Base-by-base conservation (phyloP, 2,888 invertebrate species). In the Tachina fera region DNA sequence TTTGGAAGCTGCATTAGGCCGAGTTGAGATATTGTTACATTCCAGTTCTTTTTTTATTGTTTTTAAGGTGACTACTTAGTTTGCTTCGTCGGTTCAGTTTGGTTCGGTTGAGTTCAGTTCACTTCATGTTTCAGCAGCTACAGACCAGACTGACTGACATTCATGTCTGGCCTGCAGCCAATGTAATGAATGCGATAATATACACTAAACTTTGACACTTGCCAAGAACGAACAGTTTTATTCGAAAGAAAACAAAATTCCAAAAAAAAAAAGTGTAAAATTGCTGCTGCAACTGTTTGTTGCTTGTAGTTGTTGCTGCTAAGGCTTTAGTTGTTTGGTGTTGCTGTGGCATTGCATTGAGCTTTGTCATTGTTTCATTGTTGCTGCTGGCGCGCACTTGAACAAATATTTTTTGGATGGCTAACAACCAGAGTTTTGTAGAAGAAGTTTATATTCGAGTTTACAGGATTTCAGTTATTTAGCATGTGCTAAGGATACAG, bases 111-210 rank as follows among this genome's bases (percentile, higher is more conserved):
- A 56, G 79, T 83, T 83, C 78, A 76, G 86, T 82, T 85, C 82
- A 78, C 58, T 76, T 76, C 31, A 76, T 56, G 70, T 45, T 65
- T 58, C 60, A 9, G 39, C 60, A 9, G 39, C 65, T 67, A 49
- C 86, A 83, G 65, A 83, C 86, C 83, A 86, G 86, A 80, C 86
- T 83, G 86, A 80, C 86, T 86, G 86, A 86, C 86, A 83, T 86
- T 86, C 76, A 76, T 83, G 86, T 86, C 86, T 86, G 86, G 86
- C 86, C 83, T 86, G 83, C 72, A 86, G 86, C 86, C 86, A 86
- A 86, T 86, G 86, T 83, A 86, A 86, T 86, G 86, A 86, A 86
- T 86, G 83, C 83, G 86, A 86, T 86, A 86, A 86, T 86, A 86
- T 72, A 83, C 75, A 83, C 83, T 86, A 79, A 86, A 86, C 86